These are phyloP conservation scores for Siniperca knerii DNA, from an alignment of 2,113 vertebrate genomes.

Conservation along the genomic window DNA sequence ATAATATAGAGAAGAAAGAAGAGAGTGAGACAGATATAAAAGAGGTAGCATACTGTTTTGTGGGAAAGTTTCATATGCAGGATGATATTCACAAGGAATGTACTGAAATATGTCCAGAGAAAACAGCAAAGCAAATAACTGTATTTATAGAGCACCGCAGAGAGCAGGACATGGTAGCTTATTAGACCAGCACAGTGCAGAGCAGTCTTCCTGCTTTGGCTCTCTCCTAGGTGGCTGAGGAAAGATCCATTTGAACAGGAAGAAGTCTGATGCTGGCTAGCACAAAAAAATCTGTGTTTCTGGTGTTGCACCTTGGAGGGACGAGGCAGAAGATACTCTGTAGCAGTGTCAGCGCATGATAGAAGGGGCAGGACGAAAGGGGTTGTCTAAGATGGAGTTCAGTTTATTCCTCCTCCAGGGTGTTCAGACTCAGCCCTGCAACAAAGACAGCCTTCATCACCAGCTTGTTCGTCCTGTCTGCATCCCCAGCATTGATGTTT, in stretches of 20 bases:
- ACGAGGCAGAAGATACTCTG: conserved; percentile 37
- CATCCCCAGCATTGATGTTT: conserved; percentile 58
- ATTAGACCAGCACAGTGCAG: conserved; percentile 26
- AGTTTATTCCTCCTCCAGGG: conserved; percentile 61
- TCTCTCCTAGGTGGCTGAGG: conserved; percentile 19
- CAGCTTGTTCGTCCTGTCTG: conserved; percentile 63
- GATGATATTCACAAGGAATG: conserved; percentile 4
- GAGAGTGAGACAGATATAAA: background rate
- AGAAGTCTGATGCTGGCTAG: conserved; percentile 26
- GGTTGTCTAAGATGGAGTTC: conserved; percentile 50
- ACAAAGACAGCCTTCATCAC: conserved; percentile 69
- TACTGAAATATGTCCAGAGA: conserved; percentile 21
- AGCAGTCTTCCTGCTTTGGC: background rate
- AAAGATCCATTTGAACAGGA: conserved; percentile 43
- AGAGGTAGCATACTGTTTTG: background rate
- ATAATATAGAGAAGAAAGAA: background rate
- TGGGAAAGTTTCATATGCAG: conserved; percentile 11
- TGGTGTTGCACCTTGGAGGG: conserved; percentile 47
- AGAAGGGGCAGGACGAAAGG: conserved; percentile 39
- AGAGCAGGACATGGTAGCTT: conserved; percentile 23
- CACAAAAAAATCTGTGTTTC: conserved; percentile 19
- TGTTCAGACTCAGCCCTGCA: conserved; percentile 54
- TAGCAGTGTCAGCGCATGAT: conserved; percentile 50
- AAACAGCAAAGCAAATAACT: conserved; percentile 30
- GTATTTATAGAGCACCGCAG: conserved; percentile 26